phyloP scores from a whole-genome alignment of 1,140 invertebrate genomes.

The Halesus radiatus region DNA sequence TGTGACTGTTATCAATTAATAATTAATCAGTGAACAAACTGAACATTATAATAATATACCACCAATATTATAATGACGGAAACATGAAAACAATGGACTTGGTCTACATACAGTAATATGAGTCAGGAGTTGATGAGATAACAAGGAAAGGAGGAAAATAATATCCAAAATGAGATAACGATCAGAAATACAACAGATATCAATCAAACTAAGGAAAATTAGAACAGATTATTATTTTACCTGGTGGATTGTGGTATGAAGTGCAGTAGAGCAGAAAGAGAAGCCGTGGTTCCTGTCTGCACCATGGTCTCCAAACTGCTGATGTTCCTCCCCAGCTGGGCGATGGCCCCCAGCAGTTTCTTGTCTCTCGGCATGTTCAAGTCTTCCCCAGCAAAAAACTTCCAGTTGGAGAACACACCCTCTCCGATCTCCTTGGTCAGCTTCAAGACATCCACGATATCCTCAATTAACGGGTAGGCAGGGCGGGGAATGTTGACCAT shows the following conservation, averaged over 20 bases:
- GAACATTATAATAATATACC: too few relatives aligned
- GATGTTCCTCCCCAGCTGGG: slow-evolving; percentile 57
- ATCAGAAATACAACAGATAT: too few relatives aligned
- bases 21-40: too few relatives aligned
- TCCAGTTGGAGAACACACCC: slow-evolving; percentile 74
- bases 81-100: too few relatives aligned
- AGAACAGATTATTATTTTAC: neutral
- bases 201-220: too few relatives aligned
- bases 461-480: slow-evolving; percentile 62
- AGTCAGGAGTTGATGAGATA: too few relatives aligned
- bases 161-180: too few relatives aligned
- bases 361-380: slow-evolving; percentile 73
- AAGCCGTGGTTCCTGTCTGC: slow-evolving; percentile 60
- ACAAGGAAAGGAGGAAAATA: too few relatives aligned
- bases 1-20: too few relatives aligned
- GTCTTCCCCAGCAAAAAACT: slow-evolving; percentile 71
- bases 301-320: slow-evolving; percentile 64
- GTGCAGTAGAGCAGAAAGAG: slow-evolving; percentile 61
- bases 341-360: slow-evolving; percentile 58
- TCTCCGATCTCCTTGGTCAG: slow-evolving; percentile 73
- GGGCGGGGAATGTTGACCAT: neutral
- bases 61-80: too few relatives aligned
- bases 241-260: slow-evolving; percentile 60
- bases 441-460: slow-evolving; percentile 74
- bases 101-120: too few relatives aligned